These are phyloP conservation scores for Hymenopus coronatus DNA, from an alignment of 2,888 invertebrate species.

Conservation along the genomic window DNA sequence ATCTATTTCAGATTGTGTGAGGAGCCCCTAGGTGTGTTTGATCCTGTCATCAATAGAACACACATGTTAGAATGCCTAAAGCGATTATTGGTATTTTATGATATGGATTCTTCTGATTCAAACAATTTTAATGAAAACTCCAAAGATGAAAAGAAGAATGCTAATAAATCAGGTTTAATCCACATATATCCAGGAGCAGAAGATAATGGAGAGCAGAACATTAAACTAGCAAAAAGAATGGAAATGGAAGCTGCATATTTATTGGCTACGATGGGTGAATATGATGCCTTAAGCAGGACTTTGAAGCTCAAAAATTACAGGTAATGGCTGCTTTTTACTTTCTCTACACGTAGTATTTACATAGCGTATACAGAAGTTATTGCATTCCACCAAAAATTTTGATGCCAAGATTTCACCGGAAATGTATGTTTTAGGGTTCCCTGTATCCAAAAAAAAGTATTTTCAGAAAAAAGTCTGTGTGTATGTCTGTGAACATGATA, in stretches of 20 bases:
- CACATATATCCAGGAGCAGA: not conserved
- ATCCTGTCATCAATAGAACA: conserved; percentile 66
- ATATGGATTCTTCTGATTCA: conserved; percentile 43
- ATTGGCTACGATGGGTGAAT: conserved; percentile 62
- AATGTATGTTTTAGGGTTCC: too few species aligned
- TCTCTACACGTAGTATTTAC: too few species aligned
- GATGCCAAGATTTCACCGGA: too few species aligned
- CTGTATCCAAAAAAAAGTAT: too few species aligned
- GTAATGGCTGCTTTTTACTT: not conserved
- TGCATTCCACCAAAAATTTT: too few species aligned
- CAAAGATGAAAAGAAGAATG: not conserved
- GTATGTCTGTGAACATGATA: too few species aligned
- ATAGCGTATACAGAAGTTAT: too few species aligned
- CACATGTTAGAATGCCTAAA: conserved; percentile 72
- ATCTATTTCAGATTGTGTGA: conserved; percentile 55
- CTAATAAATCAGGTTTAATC: not conserved
- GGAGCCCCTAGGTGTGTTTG: conserved; percentile 56
- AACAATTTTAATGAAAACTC: not conserved
- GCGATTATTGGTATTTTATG: conserved; percentile 59
- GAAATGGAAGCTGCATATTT: conserved; percentile 68
- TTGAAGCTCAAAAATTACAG: conserved; percentile 42
- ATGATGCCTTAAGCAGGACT: conserved; percentile 55
- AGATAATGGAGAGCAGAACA: not conserved
- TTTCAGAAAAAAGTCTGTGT: too few species aligned
- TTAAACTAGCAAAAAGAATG: conserved; percentile 36